Conservation (phyloP, 92 coral and sea anemone genomes). For the Umimayanthus kanabou region DNA sequence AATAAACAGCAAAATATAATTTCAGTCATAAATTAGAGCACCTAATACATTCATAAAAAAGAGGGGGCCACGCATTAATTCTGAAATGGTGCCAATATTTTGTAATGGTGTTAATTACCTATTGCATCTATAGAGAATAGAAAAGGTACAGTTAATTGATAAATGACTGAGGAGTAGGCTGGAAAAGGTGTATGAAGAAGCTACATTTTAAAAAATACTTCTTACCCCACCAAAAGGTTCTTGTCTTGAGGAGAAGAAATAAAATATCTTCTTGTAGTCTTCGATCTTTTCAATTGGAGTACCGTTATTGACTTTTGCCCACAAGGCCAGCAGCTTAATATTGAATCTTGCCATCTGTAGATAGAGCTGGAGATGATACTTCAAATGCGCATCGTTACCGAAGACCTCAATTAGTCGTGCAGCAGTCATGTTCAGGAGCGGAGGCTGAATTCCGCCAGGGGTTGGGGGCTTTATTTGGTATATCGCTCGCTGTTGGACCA, state of each 20-base stretch:
- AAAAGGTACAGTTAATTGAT: too few species aligned
- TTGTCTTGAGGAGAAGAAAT: conserved; percentile 12
- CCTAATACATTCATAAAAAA: too few species aligned
- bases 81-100: too few species aligned
- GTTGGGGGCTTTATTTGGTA: conserved; percentile 26
- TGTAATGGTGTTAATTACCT: too few species aligned
- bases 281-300: conserved; percentile 12
- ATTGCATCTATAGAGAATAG: too few species aligned
- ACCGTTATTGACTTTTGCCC: conserved; percentile 6
- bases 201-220: neutral
- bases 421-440: conserved; percentile 7
- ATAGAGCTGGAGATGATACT: conserved; percentile 5
- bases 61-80: too few species aligned
- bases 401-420: neutral
- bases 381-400: neutral
- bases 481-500: conserved; percentile 2
- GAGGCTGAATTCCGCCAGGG: neutral
- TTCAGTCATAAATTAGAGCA: too few species aligned
- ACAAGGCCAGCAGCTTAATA: neutral
- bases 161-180: too few species aligned
- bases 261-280: conserved; percentile 24
- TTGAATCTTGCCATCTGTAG: neutral
- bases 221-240: conserved; percentile 41
- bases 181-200: neutral
- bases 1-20: too few species aligned